Evolutionary conservation across 2,888 invertebrate genomes (phyloP), one percentile per base, ranked within the genome.

Genomic region (Scotopteryx bipunctaria): DNA sequence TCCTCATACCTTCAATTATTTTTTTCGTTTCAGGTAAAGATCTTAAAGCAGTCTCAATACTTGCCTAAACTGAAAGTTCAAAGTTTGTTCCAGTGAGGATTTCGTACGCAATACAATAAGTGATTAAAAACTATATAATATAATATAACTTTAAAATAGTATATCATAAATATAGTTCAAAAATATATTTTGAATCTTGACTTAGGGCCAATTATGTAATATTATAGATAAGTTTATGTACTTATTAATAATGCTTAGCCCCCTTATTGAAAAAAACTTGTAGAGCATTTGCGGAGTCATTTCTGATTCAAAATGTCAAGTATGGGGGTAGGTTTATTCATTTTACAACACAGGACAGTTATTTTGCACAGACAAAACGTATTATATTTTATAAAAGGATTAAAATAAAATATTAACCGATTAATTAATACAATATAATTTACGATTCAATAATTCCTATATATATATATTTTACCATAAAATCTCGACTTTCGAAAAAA

Each of bases 21-120:
- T 81, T 42, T 40, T 35, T 27, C 19, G n/a, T 83, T 83, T 45
- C 78, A 90, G 89, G 83, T 87, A 8, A 81, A 81, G 67, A 81
- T 84, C 25, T 73, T 77, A 37, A 86, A 83, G 64, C 74, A 78
- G 59, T 73, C 82, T 5, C 82, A 80, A 53, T 86, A 80, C 67
- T 68, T 85, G 64, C 86, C 88, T 43, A 90, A 88, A 66, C 58
- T 90, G 63, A 87, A 83, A 78, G 77, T 89, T 64, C 81, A 85
- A 67, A 86, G 84, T 76, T 73, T 89, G 70, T 89, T 90, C 71
- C 84, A 88, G 77, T 89, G 83, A 87, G 42, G 59, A 31, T 35
- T 36, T 16, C 40, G 29, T 40, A 41, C 15, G 42, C 42, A 50
- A 46, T 55, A 45, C 37, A 25, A 41, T 53, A 54, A 50, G 44